phyloP scores from a whole-genome alignment of 1,140 invertebrate species.

The Battus philenor region DNA sequence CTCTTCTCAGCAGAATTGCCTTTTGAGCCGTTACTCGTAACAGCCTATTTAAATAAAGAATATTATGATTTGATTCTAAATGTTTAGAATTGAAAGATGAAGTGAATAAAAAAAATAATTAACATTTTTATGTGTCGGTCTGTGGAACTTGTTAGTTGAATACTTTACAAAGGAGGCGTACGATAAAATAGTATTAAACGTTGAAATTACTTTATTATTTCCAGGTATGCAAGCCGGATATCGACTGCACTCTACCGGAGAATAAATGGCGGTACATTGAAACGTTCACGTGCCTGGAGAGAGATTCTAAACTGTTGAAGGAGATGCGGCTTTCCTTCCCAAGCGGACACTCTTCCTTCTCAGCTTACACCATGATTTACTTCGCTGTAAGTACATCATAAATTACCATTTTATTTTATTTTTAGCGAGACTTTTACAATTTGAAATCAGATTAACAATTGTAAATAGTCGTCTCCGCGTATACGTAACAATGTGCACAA shows the following conservation, averaged over 20 bases:
- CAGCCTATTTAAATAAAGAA: too few species aligned
- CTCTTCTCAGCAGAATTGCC: too few species aligned
- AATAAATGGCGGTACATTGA: conserved; percentile 81
- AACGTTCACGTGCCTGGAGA: conserved; percentile 78
- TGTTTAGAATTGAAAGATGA: background rate
- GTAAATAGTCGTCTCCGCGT: too few species aligned
- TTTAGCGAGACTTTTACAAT: too few species aligned
- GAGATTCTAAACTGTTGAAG: conserved; percentile 77
- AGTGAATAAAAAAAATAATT: background rate
- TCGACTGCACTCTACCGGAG: conserved; percentile 76
- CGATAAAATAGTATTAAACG: too few species aligned
- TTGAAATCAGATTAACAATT: too few species aligned
- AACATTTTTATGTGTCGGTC: too few species aligned
- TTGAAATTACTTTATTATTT: conserved; percentile 21
- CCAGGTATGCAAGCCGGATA: conserved; percentile 80
- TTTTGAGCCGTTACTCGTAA: too few species aligned
- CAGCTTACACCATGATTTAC: conserved; percentile 88
- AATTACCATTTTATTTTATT: too few species aligned
- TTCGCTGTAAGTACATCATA: conserved; percentile 88
- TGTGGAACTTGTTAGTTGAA: background rate
- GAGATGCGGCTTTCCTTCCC: conserved; percentile 89
- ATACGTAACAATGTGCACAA: too few species aligned
- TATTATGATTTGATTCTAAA: too few species aligned
- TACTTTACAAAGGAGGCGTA: too few species aligned
- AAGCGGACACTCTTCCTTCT: conserved; percentile 89